phyloP scores from a whole-genome alignment of 1,140 invertebrate species.

The Matsumurasca onukii region DNA sequence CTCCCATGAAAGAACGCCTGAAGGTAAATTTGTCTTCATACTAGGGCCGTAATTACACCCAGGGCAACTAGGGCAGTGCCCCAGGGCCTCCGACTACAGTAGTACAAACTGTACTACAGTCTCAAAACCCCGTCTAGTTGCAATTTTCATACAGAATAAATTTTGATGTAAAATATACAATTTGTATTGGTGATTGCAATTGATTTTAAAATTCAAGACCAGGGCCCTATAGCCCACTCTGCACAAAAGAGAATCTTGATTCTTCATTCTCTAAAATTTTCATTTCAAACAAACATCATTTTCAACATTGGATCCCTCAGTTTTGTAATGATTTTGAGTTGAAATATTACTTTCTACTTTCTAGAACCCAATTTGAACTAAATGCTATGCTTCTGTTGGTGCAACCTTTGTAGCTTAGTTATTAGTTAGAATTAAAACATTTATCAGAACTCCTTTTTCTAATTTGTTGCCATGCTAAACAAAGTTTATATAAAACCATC shows the following conservation, averaged over 20 bases:
- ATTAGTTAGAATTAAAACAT: not conserved
- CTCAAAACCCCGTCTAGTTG: no score
- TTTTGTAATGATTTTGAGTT: no score
- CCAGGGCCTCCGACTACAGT: no score
- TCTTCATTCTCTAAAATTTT: no score
- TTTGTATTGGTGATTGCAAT: not conserved
- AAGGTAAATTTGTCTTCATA: constrained; percentile 51
- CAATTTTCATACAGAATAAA: not conserved
- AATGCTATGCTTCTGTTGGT: not conserved
- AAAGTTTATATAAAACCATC: not conserved
- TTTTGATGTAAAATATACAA: not conserved
- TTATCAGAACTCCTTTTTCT: not conserved
- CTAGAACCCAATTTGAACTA: no score
- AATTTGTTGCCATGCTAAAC: not conserved
- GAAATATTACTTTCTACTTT: no score
- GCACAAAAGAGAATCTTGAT: no score
- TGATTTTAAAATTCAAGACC: constrained; percentile 11
- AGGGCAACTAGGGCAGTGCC: no score
- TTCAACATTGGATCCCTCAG: no score
- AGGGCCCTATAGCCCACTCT: no score
- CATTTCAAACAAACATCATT: no score
- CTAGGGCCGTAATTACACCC: not conserved
- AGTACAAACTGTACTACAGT: not conserved
- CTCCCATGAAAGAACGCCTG: constrained; percentile 78
- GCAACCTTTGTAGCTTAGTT: not conserved